These are phyloP conservation scores for Callyntrura guangdongensis DNA, from an alignment of 2,888 invertebrate genomes.

Conservation along the genomic window DNA sequence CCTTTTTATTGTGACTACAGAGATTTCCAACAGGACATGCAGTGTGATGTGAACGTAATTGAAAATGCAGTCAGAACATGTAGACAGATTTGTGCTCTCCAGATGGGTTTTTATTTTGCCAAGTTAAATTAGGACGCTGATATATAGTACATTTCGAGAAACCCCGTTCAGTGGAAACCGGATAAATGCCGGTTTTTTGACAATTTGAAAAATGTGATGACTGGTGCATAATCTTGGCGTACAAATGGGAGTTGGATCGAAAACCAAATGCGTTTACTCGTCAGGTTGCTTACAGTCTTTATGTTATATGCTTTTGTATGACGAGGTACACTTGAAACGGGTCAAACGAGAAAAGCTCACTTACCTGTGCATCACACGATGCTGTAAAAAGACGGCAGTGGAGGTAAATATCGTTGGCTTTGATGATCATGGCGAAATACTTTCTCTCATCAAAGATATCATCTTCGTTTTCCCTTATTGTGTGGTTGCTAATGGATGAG, in stretches of 20 bases:
- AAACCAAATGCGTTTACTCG: neutral
- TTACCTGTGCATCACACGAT: constrained; percentile 78
- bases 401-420: constrained; percentile 81
- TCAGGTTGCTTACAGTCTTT: neutral
- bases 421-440: constrained; percentile 77
- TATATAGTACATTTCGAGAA: neutral
- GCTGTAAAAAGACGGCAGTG: constrained; percentile 80
- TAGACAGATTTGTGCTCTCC: neutral
- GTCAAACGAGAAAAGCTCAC: neutral
- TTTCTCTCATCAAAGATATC: constrained; percentile 67
- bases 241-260: neutral
- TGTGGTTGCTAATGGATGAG: neutral
- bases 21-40: constrained; percentile 14
- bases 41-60: constrained; percentile 11
- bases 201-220: neutral
- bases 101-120: constrained; percentile 15
- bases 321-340: no score
- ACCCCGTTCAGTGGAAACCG: no score
- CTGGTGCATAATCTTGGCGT: neutral
- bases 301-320: no score
- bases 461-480: constrained; percentile 6
- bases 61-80: neutral
- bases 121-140: neutral
- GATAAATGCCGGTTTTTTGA: neutral
- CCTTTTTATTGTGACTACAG: constrained; percentile 21